A percentile compares a stretch with the other conserved stretches of the same genome.
phyloP scores from a whole-genome alignment of 2,888 invertebrate genomes.

The Stenoptilia bipunctidactyla region DNA sequence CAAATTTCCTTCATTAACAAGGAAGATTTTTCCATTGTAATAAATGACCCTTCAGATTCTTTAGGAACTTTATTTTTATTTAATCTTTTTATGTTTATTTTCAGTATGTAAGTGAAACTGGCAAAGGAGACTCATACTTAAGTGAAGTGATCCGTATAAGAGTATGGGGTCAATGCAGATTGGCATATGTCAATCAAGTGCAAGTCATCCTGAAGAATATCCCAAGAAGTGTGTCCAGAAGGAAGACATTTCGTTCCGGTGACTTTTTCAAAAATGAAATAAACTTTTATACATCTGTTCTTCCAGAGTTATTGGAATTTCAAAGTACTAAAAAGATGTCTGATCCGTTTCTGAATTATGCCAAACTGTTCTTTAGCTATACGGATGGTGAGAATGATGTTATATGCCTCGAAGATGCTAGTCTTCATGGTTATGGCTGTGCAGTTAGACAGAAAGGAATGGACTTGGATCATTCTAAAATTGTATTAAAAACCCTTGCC shows the following conservation, averaged over 20 bases:
- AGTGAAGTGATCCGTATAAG: slow-evolving; percentile 74
- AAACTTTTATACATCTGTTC: slow-evolving; percentile 71
- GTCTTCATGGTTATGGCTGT: slow-evolving; percentile 44
- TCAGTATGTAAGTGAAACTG: slow-evolving; percentile 52
- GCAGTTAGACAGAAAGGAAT: slow-evolving; percentile 63
- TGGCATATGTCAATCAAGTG: slow-evolving; percentile 31
- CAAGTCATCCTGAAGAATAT: slow-evolving; percentile 76
- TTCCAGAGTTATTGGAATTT: slow-evolving; percentile 56
- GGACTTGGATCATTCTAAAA: slow-evolving; percentile 55
- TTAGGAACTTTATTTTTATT: too few relatives aligned
- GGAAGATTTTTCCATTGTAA: too few relatives aligned
- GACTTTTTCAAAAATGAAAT: slow-evolving; percentile 82
- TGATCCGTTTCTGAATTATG: slow-evolving; percentile 65
- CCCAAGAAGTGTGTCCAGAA: slow-evolving; percentile 73
- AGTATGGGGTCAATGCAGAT: slow-evolving; percentile 52
- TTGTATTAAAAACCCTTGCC: slow-evolving; percentile 64
- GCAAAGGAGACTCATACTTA: slow-evolving; percentile 79
- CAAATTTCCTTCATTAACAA: too few relatives aligned
- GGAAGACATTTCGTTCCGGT: slow-evolving; percentile 73
- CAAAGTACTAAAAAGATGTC: slow-evolving; percentile 37
- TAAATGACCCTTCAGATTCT: too few relatives aligned
- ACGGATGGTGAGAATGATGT: slow-evolving; percentile 69
- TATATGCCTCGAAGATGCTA: slow-evolving; percentile 68
- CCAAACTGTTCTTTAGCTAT: slow-evolving; percentile 49
- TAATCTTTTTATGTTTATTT: too few relatives aligned